Base-by-base conservation (phyloP, 2,888 invertebrate genomes). In the Gymnoscelis rufifasciata region DNA sequence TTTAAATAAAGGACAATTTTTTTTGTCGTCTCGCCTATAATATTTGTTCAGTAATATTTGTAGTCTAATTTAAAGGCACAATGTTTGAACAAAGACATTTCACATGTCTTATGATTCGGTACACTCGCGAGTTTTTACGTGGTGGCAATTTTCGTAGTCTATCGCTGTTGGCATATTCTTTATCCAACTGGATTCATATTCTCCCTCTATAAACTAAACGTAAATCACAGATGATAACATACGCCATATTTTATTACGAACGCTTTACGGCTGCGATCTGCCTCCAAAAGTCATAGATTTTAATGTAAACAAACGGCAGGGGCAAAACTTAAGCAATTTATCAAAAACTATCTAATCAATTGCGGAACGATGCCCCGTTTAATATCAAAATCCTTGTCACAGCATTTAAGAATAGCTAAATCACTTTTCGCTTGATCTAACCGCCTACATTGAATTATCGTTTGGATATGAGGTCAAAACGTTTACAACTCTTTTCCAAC, bases 281-380 rank as follows among this genome's bases (percentile, higher is more conserved):
- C 47, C 44, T 51, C 48, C 46, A 53, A 58, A 52, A 51, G 48
- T 52, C 40, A 38, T 38, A 51, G 54, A 45, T 51, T 58, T 51
- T 54, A 58, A 58, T 54, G 28, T 59, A 62, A 66, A 66, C 64
- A 65, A 68, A 60, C 59, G 59, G 57, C 51, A 51, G 51, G 52
- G 55, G 52, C 56, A 54, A 65, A 79, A 79, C 70, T 79, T 72
- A 53, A 56, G 64, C 74, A 69, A 79, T 80, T 80, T 78, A 75
- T 80, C 73, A 78, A 68, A 73, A 84, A 83, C 82, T 84, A 83
- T 80, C 74, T 79, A 81, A 83, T 84, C 80, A 84, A 83, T 84
- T 78, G 73, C 73, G 67, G 68, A 78, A 77, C 74, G 76, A 74
- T 77, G 65, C 68, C 62, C 66, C 69, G 72, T 82, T 83, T 79